These are phyloP conservation scores for Hydrocynus forskahlii DNA, from an alignment of 2,797 vertebrate genomes.

Conservation along the genomic window DNA sequence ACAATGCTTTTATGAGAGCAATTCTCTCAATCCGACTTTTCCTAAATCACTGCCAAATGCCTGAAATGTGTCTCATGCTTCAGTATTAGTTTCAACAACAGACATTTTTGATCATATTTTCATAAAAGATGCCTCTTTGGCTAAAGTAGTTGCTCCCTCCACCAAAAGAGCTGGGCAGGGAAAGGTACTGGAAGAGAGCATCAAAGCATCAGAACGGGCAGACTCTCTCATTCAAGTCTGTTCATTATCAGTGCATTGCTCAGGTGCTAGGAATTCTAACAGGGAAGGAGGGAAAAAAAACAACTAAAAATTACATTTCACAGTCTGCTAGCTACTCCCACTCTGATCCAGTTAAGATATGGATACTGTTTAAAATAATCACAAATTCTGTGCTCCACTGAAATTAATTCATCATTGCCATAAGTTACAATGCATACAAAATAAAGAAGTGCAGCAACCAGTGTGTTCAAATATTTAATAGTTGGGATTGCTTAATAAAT, in stretches of 20 bases:
- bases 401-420: slow-evolving; percentile 94
- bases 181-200: slow-evolving; percentile 35
- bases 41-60: background rate
- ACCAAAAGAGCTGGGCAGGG: slow-evolving; percentile 30
- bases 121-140: slow-evolving; percentile 26
- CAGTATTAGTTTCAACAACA: slow-evolving; percentile 1
- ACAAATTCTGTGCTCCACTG: slow-evolving; percentile 88
- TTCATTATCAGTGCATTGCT: slow-evolving; percentile 74
- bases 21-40: background rate
- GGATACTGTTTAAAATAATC: slow-evolving; percentile 85
- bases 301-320: slow-evolving; percentile 70
- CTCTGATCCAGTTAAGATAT: slow-evolving; percentile 78
- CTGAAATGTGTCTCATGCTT: background rate
- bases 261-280: slow-evolving; percentile 70
- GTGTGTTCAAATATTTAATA: slow-evolving; percentile 82
- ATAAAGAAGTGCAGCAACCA: slow-evolving; percentile 75
- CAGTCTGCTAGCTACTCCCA: slow-evolving; percentile 75
- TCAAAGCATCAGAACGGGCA: slow-evolving; percentile 54
- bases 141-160: slow-evolving; percentile 31
- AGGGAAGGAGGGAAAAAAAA: slow-evolving; percentile 58
- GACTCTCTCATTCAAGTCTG: slow-evolving; percentile 72
- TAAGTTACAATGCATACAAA: slow-evolving; percentile 84
- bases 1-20: background rate
- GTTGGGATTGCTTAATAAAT: slow-evolving; percentile 92
- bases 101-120: background rate